Base-by-base conservation (phyloP, 2,888 invertebrate genomes). In the Oscheius onirici region DNA sequence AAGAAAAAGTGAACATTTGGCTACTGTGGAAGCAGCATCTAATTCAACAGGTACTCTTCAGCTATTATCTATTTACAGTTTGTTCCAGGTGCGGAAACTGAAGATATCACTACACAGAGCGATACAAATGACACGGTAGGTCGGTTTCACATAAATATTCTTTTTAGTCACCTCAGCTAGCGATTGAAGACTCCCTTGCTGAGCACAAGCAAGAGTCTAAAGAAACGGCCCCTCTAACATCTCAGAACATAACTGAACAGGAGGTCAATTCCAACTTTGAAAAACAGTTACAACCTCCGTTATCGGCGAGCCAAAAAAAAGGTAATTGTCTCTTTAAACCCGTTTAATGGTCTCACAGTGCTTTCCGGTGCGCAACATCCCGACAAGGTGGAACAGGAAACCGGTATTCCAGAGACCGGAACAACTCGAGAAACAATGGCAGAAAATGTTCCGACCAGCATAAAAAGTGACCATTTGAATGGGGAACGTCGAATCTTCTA, bases 281-380 rank as follows among this genome's bases (percentile, higher is more conserved):
- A 24, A 55, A 55, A 24, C 55, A 24, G 28, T 24, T 55, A 28
- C 55, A 55, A 10, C 55, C 55, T 26, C 55, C 55, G n/a, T 28
- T 55, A n/a, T 24, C 26, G 24, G 26, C 2, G n/a, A 28, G 22
- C n/a, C 55, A 55, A 24, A 28, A 55, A 55, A 55, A 55, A 55
- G n/a, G 55, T 55, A n/a, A 26, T 34, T 34, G 34, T 34, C 34
- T 34, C 8, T 34, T 34, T 34, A 28, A 28, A 55, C 28, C n/a
- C 26, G 55, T 55, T 26, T 28, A 24, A 55, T 26, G 26, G 20
- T n/a, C 26, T 55, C 28, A 34, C 28, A 55, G 55, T 55, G 22
- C 26, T 26, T 55, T 24, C 55, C 28, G 55, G 28, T 13, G n/a
- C 13, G 26, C 55, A 24, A 55, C 13, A 26, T 55, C 8, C 15